Conservation (phyloP, 2,888 invertebrate species). For the Cyclophora punctaria region DNA sequence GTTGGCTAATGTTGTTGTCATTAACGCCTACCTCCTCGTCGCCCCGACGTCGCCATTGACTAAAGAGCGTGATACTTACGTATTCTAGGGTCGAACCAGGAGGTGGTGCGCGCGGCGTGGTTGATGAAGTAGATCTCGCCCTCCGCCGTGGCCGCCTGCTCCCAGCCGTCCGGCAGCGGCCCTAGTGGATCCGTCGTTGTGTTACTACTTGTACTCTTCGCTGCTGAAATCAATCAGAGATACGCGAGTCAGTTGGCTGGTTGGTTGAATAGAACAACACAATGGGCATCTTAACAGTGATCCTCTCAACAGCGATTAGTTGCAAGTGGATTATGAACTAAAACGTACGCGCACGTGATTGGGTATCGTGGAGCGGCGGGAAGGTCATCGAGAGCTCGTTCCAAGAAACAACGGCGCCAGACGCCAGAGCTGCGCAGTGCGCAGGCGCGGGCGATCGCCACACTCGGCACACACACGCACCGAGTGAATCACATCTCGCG, state of each 20-base stretch:
- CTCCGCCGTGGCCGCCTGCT: slow-evolving; percentile 88
- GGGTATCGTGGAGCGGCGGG: slow-evolving; percentile 48
- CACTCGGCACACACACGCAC: slow-evolving; percentile 18
- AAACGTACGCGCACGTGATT: slow-evolving; percentile 51
- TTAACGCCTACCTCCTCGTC: background rate
- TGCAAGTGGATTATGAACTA: slow-evolving; percentile 53
- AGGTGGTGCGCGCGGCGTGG: slow-evolving; percentile 94
- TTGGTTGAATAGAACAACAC: slow-evolving; percentile 20
- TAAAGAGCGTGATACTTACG: slow-evolving; percentile 79
- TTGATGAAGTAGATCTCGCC: slow-evolving; percentile 93
- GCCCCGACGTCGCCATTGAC: too few species aligned
- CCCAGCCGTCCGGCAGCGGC: slow-evolving; percentile 91
- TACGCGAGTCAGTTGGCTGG: slow-evolving; percentile 24
- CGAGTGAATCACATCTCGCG: slow-evolving; percentile 26
- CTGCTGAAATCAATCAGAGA: slow-evolving; percentile 69
- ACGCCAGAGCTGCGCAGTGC: slow-evolving; percentile 26
- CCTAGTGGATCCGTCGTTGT: slow-evolving; percentile 78
- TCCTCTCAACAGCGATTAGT: slow-evolving; percentile 69
- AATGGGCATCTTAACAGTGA: slow-evolving; percentile 38
- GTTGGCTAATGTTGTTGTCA: slow-evolving; percentile 1
- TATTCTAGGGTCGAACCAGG: slow-evolving; percentile 98
- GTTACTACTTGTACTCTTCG: slow-evolving; percentile 73
- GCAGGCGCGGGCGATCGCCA: slow-evolving; percentile 11
- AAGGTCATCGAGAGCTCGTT: slow-evolving; percentile 54
- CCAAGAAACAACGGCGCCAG: slow-evolving; percentile 59